Conservation (phyloP, 2,888 invertebrate genomes). For the Syrphus vitripennis region DNA sequence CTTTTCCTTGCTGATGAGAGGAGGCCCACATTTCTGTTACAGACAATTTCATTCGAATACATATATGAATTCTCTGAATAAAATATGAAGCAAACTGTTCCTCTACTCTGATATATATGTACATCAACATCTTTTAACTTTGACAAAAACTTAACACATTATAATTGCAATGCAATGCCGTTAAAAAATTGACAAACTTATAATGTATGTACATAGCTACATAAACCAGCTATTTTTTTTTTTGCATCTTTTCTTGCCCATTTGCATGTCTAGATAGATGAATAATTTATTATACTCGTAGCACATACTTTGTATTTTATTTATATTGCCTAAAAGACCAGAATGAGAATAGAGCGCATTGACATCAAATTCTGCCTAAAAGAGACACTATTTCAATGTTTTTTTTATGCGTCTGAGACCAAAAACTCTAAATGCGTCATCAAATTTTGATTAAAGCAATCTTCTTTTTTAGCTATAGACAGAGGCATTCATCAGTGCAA, state of each 20-base stretch:
- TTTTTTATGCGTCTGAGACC: neutral
- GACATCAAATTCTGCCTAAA: neutral
- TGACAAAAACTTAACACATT: too few species aligned
- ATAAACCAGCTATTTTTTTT: too few species aligned
- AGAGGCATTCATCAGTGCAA: neutral
- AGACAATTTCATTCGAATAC: too few species aligned
- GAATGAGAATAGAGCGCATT: neutral
- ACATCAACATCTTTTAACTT: too few species aligned
- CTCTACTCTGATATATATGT: too few species aligned
- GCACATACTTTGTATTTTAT: neutral
- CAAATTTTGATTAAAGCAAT: slow-evolving; percentile 13
- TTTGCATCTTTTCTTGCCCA: neutral
- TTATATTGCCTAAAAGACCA: neutral
- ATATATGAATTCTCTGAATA: too few species aligned
- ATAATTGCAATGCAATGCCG: too few species aligned
- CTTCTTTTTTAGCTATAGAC: neutral
- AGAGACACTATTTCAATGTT: neutral
- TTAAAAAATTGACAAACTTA: too few species aligned
- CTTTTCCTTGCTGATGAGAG: too few species aligned
- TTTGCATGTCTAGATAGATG: neutral
- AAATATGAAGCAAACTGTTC: too few species aligned
- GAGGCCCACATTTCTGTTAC: too few species aligned
- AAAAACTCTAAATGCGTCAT: neutral
- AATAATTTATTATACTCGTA: neutral
- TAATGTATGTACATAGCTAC: too few species aligned